Evolutionary conservation across 1,140 invertebrate species (phyloP), one percentile per base, ranked within the genome.

Genomic region (Leucophenga varia): DNA sequence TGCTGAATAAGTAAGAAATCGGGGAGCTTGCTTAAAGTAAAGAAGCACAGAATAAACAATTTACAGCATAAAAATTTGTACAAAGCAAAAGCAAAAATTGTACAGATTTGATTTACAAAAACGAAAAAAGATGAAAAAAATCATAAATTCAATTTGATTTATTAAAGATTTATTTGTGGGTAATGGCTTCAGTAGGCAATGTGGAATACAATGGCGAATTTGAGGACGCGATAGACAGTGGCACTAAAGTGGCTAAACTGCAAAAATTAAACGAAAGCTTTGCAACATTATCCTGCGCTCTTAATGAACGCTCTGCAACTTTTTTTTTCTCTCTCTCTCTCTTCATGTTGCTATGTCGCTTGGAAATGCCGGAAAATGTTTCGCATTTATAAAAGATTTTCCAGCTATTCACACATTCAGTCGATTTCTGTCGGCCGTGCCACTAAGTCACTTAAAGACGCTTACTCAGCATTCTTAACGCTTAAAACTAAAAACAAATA

Each of bases 371-470:
- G 21, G 31, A 18, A 9, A 36, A 36, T 46, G 14, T 8, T 13
- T 9, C 31, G 31, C 34, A 20, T 57, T 58, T 68, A 68, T 51
- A 69, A 50, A 39, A 41, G 19, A 46, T 41, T 36, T 7, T 38
- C 10, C 43, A 38, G 47, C n/a, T n/a, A n/a, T 12, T 16, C 37
- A 21, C 63, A 50, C 59, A 17, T 37, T 72, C 57, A 73, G 70
- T 73, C 70, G 70, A 73, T 73, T 53, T 54, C 60, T 55, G 70
- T 73, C 70, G 70, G 70, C 70, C 65, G 71, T 57, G 70, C 65
- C 63, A 57, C 52, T n/a, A 50, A 53, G 49, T 54, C 59, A 60
- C 61, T 57, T 55, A 18, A 12, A 55, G 14, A 22, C 19, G 41
- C 43, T 36, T 32, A 44, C 41, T 18, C 31, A 9, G 31, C 17